Percentiles rank a stretch among this genome's conserved stretches.
Evolutionary conservation across 2,797 vertebrate species (phyloP).

Genomic region (Halcyon chelicuti): DNA sequence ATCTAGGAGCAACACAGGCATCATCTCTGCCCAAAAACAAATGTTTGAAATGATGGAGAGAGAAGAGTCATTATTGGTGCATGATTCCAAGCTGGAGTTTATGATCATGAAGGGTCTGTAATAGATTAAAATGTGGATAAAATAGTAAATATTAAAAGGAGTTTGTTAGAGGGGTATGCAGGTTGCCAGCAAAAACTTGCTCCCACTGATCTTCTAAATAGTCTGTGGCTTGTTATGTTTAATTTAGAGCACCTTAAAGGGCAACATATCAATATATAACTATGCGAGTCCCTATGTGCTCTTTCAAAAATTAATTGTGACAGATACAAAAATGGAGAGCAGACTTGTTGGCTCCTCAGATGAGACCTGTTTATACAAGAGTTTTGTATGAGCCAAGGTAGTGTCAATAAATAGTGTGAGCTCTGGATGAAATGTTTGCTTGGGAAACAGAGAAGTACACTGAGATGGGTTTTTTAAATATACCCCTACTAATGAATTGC

Average conservation of each 20-base stretch:
- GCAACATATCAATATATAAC: background rate
- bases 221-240: background rate
- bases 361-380: background rate
- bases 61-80: background rate
- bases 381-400: background rate
- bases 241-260: conserved; percentile 23
- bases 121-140: background rate
- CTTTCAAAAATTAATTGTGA: conserved; percentile 1
- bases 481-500: background rate
- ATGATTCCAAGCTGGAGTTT: background rate
- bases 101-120: background rate
- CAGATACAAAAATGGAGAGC: background rate
- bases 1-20: background rate
- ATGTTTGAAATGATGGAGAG: background rate
- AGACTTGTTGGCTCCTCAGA: background rate
- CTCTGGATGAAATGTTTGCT: background rate
- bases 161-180: background rate
- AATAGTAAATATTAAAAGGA: background rate
- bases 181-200: background rate
- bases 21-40: background rate
- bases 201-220: conserved; percentile 4
- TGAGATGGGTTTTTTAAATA: background rate
- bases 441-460: background rate
- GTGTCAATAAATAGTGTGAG: background rate
- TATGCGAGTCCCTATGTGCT: background rate